A percentile compares a stretch with the other conserved stretches of the same genome.
Conservation (phyloP, 2,888 invertebrate genomes). For the Incurvaria masculella region DNA sequence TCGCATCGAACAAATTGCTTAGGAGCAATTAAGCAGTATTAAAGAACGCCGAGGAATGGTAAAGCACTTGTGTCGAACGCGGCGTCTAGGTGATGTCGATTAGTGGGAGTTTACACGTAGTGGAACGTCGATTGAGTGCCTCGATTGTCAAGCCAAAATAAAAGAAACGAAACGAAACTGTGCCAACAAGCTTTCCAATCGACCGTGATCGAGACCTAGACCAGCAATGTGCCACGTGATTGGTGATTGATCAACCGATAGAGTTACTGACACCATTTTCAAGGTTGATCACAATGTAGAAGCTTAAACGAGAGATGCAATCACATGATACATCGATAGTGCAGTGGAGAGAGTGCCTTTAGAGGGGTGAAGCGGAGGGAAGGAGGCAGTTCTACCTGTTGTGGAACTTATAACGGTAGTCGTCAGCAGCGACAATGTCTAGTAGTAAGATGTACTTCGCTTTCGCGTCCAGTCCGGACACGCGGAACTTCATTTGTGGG, state of each 20-base stretch:
- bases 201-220: constrained; percentile 23
- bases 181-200: constrained; percentile 31
- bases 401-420: constrained; percentile 97
- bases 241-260: background rate
- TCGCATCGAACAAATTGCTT: constrained; percentile 34
- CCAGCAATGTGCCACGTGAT: background rate
- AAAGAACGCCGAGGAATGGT: constrained; percentile 31
- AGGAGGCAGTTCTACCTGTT: constrained; percentile 66
- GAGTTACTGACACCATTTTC: no score
- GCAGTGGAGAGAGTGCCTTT: background rate
- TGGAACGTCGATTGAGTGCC: background rate
- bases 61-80: constrained; percentile 6
- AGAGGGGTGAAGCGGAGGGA: background rate
- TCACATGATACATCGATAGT: background rate
- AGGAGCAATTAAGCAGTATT: constrained; percentile 34
- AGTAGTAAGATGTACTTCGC: constrained; percentile 98
- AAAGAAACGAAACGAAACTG: background rate
- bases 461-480: constrained; percentile 97
- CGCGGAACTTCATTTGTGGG: constrained; percentile 99
- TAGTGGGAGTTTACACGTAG: background rate
- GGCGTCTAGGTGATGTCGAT: background rate
- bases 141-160: background rate
- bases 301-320: background rate
- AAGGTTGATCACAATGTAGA: background rate
- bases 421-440: constrained; percentile 99